phyloP scores from a whole-genome alignment of 2,113 vertebrate species.

The Odontesthes bonariensis region DNA sequence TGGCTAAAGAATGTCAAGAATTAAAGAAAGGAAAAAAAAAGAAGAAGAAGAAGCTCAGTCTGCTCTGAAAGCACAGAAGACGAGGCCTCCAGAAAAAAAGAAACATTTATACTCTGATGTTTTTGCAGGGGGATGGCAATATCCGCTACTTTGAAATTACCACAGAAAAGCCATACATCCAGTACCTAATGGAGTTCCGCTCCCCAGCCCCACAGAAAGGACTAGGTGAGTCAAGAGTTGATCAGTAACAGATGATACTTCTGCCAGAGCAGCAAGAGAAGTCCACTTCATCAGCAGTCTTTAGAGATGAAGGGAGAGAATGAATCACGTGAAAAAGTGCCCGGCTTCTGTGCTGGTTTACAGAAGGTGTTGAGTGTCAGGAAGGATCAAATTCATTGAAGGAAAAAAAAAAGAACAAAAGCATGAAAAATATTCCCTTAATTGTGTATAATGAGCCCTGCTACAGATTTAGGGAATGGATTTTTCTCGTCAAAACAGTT shows the following conservation, averaged over 20 bases:
- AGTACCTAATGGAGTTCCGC: slow-evolving; percentile 97
- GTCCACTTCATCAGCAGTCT: slow-evolving; percentile 15
- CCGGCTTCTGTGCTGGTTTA: not conserved
- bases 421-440: not conserved
- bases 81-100: not conserved
- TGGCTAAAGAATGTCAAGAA: no score
- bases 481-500: not conserved
- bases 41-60: no score
- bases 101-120: slow-evolving; percentile 21
- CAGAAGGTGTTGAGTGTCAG: not conserved
- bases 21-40: no score
- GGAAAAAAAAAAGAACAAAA: not conserved
- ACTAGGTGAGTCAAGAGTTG: slow-evolving; percentile 85
- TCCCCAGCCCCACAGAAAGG: slow-evolving; percentile 96
- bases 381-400: not conserved
- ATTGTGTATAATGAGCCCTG: not conserved
- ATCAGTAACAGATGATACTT: not conserved
- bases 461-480: not conserved
- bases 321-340: slow-evolving; percentile 3
- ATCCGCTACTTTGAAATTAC: slow-evolving; percentile 97
- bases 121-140: slow-evolving; percentile 93
- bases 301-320: not conserved
- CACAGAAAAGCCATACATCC: slow-evolving; percentile 94
- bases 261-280: slow-evolving; percentile 10
- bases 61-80: not conserved